Evolutionary conservation across 2,797 vertebrate genomes (phyloP).

Genomic region (Xyrichtys novacula): DNA sequence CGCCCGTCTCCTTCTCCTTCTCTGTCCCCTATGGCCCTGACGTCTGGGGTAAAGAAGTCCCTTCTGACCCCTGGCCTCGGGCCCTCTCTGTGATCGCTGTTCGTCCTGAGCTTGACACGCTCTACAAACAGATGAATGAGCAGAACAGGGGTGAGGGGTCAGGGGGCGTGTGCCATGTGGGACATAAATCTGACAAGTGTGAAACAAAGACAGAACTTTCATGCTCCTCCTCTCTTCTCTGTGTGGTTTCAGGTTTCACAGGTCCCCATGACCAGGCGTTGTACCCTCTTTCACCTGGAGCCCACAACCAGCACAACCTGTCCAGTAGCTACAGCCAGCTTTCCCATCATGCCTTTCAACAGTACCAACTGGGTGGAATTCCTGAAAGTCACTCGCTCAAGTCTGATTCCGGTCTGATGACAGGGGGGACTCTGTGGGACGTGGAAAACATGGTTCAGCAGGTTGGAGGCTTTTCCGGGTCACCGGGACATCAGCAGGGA

Average conservation of each 20-base stretch:
- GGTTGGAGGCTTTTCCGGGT: constrained; percentile 75
- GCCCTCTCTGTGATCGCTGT: constrained; percentile 84
- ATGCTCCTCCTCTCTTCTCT: not conserved
- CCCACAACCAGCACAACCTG: constrained; percentile 66
- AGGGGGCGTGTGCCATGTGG: constrained; percentile 26
- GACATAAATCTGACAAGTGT: not conserved
- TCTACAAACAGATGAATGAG: constrained; percentile 92
- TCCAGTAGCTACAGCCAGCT: constrained; percentile 75
- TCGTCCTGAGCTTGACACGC: constrained; percentile 90
- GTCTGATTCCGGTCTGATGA: constrained; percentile 63
- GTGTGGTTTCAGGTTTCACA: constrained; percentile 70
- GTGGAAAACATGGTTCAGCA: constrained; percentile 67
- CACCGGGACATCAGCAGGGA: constrained; percentile 69
- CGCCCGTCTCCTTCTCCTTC: constrained; percentile 76
- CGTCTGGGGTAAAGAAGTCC: constrained; percentile 71
- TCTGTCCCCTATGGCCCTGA: constrained; percentile 73
- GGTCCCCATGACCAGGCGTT: constrained; percentile 68
- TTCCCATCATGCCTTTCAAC: constrained; percentile 81
- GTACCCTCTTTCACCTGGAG: constrained; percentile 67
- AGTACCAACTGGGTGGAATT: constrained; percentile 72
- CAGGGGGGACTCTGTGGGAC: constrained; percentile 80
- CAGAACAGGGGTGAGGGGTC: constrained; percentile 75
- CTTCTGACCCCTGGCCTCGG: constrained; percentile 74
- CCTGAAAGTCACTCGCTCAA: constrained; percentile 67
- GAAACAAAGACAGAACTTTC: constrained; percentile 6